Evolutionary conservation across 1,140 invertebrate species (phyloP).

Genomic region (Fopius arisanus): DNA sequence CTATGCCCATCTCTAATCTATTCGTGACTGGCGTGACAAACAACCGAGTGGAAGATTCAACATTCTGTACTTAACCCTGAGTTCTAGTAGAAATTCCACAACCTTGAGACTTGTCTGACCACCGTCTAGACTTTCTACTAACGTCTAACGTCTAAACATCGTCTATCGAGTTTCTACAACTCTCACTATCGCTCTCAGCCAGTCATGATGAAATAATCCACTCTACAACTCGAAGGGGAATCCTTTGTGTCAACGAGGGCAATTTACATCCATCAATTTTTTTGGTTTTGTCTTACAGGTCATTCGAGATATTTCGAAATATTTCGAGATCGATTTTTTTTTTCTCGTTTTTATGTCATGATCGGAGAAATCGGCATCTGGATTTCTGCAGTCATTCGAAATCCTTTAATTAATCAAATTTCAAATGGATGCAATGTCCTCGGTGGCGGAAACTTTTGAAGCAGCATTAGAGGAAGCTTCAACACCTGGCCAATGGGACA

Average conservation of each 20-base stretch:
- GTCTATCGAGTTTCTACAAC: not conserved
- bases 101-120: conserved; percentile 32
- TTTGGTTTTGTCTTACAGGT: too few relatives aligned
- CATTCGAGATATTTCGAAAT: too few relatives aligned
- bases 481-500: not conserved
- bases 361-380: too few relatives aligned
- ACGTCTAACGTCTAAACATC: not conserved
- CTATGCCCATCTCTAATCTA: conserved; percentile 48
- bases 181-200: conserved; percentile 14
- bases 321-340: too few relatives aligned
- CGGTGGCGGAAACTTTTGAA: not conserved
- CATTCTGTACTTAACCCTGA: conserved; percentile 17
- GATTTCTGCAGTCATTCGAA: too few relatives aligned
- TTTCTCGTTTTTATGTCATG: too few relatives aligned
- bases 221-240: not conserved
- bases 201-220: not conserved
- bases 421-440: not conserved
- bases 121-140: not conserved
- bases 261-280: too few relatives aligned
- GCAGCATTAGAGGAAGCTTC: not conserved
- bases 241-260: not conserved
- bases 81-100: conserved; percentile 21
- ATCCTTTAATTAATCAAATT: not conserved
- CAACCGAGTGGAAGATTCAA: conserved; percentile 18
- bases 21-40: conserved; percentile 41